These are phyloP conservation scores for Sylvilagus bachmani DNA, from an alignment of 2,113 vertebrate species.

Conservation along the genomic window DNA sequence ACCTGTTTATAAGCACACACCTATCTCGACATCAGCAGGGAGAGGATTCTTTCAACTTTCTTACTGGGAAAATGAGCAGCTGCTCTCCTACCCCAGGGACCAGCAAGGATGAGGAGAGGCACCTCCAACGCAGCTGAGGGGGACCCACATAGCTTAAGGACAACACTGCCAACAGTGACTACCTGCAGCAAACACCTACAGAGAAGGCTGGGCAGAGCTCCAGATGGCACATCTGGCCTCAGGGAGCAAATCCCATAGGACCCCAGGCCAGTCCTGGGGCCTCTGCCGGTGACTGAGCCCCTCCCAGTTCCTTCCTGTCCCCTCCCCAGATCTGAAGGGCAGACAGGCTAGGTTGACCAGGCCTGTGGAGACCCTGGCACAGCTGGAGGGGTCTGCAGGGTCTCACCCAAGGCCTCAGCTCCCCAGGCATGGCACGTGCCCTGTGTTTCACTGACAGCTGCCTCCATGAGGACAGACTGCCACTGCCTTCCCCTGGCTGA, in stretches of 20 bases:
- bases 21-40: neutral
- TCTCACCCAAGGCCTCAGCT: neutral
- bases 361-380: neutral
- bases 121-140: neutral
- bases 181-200: neutral
- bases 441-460: neutral
- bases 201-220: neutral
- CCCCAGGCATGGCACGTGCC: neutral
- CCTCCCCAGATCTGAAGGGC: neutral
- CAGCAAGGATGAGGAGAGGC: neutral
- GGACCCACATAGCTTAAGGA: neutral
- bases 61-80: conserved; percentile 30
- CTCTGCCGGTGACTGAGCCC: neutral
- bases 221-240: neutral
- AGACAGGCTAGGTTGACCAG: neutral
- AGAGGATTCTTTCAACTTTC: neutral
- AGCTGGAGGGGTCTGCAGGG: neutral
- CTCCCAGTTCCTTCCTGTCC: neutral
- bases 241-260: neutral
- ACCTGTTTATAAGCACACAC: neutral
- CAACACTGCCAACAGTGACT: neutral
- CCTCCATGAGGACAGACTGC: neutral
- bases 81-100: neutral
- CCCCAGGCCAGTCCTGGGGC: neutral
- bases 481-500: neutral